Conservation (phyloP, 2,888 invertebrate genomes). For the Amiota mariae region DNA sequence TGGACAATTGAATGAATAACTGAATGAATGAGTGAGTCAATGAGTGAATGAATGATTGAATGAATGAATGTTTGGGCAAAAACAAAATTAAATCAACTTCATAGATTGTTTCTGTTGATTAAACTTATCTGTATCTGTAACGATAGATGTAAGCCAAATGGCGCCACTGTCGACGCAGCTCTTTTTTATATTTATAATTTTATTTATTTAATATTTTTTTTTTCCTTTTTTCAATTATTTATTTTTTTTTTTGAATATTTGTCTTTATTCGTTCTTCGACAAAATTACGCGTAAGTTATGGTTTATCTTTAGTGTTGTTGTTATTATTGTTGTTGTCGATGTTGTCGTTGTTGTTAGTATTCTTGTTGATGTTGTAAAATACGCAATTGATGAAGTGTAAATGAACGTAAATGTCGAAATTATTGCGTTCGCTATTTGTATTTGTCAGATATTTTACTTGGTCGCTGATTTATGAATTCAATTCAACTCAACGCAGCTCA, state of each 20-base stretch:
- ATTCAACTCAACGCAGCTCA: conserved; percentile 7
- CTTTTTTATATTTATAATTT: neutral
- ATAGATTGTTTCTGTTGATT: conserved; percentile 30
- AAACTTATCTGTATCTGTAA: conserved; percentile 18
- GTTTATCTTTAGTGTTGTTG: no score
- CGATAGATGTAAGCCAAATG: conserved; percentile 11
- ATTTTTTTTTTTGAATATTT: neutral
- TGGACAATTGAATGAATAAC: no score
- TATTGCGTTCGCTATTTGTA: conserved; percentile 61
- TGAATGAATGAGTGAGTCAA: no score
- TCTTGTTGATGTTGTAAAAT: conserved; percentile 48
- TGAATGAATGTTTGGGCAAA: neutral
- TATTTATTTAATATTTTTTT: neutral
- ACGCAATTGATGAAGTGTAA: conserved; percentile 64
- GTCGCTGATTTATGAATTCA: conserved; percentile 59
- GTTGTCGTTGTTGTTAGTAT: no score
- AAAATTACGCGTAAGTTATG: conserved; percentile 20
- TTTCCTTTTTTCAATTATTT: no score
- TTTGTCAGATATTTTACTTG: conserved; percentile 58
- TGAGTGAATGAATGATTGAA: no score
- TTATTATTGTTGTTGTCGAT: conserved; percentile 40
- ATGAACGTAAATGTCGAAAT: conserved; percentile 59
- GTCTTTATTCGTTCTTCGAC: neutral
- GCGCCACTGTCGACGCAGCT: conserved; percentile 1
- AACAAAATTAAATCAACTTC: conserved; percentile 21